Evolutionary conservation across 1,140 invertebrate genomes (phyloP), one percentile per base, ranked within the genome.

Genomic region (Pygmarrhopalites habei): DNA sequence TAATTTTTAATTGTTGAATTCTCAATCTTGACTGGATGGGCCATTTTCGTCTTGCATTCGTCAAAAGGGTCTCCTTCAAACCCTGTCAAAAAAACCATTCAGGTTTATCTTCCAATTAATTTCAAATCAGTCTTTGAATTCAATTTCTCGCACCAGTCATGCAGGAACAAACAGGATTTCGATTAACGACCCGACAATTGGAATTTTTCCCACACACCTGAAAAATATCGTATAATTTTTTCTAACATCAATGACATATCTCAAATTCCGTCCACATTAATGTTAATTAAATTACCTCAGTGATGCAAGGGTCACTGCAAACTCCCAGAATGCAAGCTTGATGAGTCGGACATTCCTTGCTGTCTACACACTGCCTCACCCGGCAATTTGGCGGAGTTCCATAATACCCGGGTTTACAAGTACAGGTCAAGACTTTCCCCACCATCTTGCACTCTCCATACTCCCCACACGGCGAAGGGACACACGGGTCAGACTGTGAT

Each of bases 301-400:
- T 32, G 21, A 29, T 32, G 29, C 61, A 63, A 47, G 53, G 47
- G n/a, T 57, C 55, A 23, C 5, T 25, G 53, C 61, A 63, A 23
- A 23, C 26, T 3, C 39, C 41, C 39, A 29, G 39, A 1, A 19
- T 35, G 43, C 61, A 63, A 2, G 52, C 52, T 41, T 57, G 49
- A 25, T 63, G 14, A 17, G 12, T 10, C 1, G 21, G 19, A 25
- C 61, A 63, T 7, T 63, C 61, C 4, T 32, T 28, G 41, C 49
- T 30, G 25, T 32, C 17, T 2, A 12, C 28, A 30, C 61, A 63
- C 1, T 14, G 15, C 26, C 23, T 25, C n/a, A 39, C 28, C n/a
- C 23, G 44, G 44, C 61, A 63, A 32, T 47, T 23, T 0, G 61
- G 61, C 1, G 53, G 39, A 1, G 12, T 57, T 7, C 61, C 61